These are phyloP conservation scores for Priapulus caudatus DNA, from an alignment of 2,888 invertebrate species.

Conservation along the genomic window DNA sequence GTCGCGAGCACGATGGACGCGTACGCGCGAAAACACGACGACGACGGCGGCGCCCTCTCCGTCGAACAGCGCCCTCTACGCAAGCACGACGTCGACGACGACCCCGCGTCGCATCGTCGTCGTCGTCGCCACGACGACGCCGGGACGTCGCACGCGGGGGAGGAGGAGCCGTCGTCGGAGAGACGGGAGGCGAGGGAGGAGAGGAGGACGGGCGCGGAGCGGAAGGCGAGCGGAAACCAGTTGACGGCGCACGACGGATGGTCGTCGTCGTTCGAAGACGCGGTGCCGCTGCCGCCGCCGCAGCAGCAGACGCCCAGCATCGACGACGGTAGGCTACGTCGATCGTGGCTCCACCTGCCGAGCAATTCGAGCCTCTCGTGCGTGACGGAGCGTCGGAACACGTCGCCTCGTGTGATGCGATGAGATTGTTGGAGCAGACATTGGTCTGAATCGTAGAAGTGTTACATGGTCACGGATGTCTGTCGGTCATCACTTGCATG, in stretches of 20 bases:
- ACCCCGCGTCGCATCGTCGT: too few relatives aligned
- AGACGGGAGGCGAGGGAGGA: conserved; percentile 26
- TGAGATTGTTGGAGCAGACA: too few relatives aligned
- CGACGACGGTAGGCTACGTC: background rate
- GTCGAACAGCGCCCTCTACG: background rate
- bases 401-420: too few relatives aligned
- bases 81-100: too few relatives aligned
- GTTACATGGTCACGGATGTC: too few relatives aligned
- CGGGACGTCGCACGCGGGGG: conserved; percentile 13
- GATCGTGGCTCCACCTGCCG: too few relatives aligned
- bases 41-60: background rate
- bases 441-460: too few relatives aligned
- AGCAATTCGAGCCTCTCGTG: too few relatives aligned
- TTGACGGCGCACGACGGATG: conserved; percentile 22
- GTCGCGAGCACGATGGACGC: too few relatives aligned
- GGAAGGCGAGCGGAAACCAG: conserved; percentile 24
- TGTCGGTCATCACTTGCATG: too few relatives aligned
- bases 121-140: conserved; percentile 27
- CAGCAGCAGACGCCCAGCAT: conserved; percentile 16
- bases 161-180: conserved; percentile 28
- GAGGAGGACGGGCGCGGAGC: too few relatives aligned
- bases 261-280: conserved; percentile 23
- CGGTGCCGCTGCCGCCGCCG: conserved; percentile 11
- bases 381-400: too few relatives aligned
- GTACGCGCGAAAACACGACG: background rate